phyloP scores from a whole-genome alignment of 2,888 invertebrate genomes.

The Caenorhabditis wallacei region DNA sequence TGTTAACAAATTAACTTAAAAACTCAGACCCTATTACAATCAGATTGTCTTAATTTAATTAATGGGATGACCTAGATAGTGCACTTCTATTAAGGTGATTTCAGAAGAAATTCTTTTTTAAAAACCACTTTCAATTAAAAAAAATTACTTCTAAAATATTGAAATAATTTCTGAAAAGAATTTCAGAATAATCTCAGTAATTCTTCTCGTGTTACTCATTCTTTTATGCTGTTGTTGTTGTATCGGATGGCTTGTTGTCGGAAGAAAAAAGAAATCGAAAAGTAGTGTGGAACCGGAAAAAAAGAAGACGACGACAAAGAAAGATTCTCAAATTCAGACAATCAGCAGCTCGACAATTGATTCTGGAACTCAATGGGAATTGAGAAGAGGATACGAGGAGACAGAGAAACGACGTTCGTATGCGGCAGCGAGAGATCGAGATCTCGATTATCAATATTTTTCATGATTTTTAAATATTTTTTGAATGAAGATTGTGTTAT shows the following conservation, averaged over 20 bases:
- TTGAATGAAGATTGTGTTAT: not conserved
- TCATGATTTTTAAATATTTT: constrained; percentile 10
- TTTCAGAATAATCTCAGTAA: constrained; percentile 52
- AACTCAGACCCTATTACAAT: too few species aligned
- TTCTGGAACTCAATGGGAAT: constrained; percentile 58
- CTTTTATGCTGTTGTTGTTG: constrained; percentile 69
- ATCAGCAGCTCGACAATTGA: constrained; percentile 44
- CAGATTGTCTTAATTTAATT: too few species aligned
- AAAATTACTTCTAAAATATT: too few species aligned
- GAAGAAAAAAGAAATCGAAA: constrained; percentile 40
- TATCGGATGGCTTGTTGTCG: constrained; percentile 39
- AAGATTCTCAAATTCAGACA: constrained; percentile 57
- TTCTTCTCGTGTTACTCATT: constrained; percentile 49
- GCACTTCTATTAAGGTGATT: too few species aligned
- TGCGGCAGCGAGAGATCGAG: constrained; percentile 57
- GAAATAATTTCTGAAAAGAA: not conserved
- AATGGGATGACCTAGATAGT: too few species aligned
- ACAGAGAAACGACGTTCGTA: constrained; percentile 54
- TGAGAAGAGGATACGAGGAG: constrained; percentile 18
- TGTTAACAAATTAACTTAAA: too few species aligned
- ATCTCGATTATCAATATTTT: constrained; percentile 58
- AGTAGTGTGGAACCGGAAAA: constrained; percentile 18
- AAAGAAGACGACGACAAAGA: constrained; percentile 25
- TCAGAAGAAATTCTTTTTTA: not conserved
- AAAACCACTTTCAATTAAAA: not conserved